Percentiles rank a stretch among this genome's conserved stretches.
phyloP scores from a whole-genome alignment of 2,113 vertebrate species.

The Callaeas wilsoni region DNA sequence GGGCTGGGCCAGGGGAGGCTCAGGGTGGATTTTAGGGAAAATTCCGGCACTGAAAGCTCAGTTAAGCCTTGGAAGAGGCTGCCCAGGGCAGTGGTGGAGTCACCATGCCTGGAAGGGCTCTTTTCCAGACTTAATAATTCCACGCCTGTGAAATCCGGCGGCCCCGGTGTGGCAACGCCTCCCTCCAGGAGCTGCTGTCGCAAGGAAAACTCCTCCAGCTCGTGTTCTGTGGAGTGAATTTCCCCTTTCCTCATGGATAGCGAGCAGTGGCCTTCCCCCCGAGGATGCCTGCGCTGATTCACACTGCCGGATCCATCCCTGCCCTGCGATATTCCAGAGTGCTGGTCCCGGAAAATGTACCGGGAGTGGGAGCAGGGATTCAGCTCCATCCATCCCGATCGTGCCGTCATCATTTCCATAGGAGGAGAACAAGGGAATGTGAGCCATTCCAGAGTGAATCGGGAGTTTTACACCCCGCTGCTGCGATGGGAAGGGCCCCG shows the following conservation, averaged over 20 bases:
- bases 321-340: not conserved
- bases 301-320: not conserved
- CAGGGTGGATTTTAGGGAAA: not conserved
- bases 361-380: not conserved
- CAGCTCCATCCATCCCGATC: not conserved
- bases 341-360: too few species aligned
- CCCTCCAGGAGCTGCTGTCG: not conserved
- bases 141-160: not conserved
- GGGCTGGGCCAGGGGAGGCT: not conserved
- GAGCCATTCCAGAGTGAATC: not conserved
- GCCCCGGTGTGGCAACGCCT: not conserved
- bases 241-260: not conserved
- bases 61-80: not conserved
- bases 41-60: not conserved
- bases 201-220: not conserved
- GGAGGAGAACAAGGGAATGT: not conserved
- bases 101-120: not conserved
- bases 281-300: not conserved
- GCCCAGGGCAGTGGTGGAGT: too few species aligned
- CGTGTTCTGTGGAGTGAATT: not conserved
- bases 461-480: not conserved
- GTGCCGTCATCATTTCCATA: not conserved
- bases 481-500: not conserved
- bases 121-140: not conserved
- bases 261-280: not conserved